phyloP scores from a whole-genome alignment of 2,797 vertebrate species.

The Aphelocoma californica region DNA sequence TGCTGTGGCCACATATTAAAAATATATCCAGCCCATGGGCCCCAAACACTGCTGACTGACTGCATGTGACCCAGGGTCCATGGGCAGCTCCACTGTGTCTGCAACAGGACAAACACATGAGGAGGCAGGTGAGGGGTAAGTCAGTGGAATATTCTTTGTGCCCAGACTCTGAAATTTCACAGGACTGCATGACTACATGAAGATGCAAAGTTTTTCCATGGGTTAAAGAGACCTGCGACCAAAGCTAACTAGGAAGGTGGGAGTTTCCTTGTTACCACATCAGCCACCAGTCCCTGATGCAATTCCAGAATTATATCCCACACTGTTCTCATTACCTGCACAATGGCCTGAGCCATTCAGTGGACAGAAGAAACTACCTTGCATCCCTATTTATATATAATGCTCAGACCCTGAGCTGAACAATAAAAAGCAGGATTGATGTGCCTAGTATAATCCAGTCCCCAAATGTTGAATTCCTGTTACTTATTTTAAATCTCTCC shows the following conservation, averaged over 20 bases:
- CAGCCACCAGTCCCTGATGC: neutral
- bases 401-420: neutral
- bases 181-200: neutral
- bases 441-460: neutral
- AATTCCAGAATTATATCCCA: neutral
- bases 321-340: neutral
- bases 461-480: neutral
- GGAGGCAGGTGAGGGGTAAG: neutral
- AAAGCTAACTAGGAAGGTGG: neutral
- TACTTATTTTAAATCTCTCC: constrained; percentile 9
- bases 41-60: neutral
- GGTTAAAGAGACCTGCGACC: neutral
- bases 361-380: neutral
- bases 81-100: accelerated
- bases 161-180: neutral
- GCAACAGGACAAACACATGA: neutral
- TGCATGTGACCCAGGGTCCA: neutral
- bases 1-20: neutral
- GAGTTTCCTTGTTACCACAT: neutral
- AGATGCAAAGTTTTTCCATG: neutral
- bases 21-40: neutral
- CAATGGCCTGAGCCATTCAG: neutral
- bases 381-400: neutral
- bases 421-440: neutral
- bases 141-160: neutral